phyloP scores from a whole-genome alignment of 2,888 invertebrate genomes.

The Patella caerulea region DNA sequence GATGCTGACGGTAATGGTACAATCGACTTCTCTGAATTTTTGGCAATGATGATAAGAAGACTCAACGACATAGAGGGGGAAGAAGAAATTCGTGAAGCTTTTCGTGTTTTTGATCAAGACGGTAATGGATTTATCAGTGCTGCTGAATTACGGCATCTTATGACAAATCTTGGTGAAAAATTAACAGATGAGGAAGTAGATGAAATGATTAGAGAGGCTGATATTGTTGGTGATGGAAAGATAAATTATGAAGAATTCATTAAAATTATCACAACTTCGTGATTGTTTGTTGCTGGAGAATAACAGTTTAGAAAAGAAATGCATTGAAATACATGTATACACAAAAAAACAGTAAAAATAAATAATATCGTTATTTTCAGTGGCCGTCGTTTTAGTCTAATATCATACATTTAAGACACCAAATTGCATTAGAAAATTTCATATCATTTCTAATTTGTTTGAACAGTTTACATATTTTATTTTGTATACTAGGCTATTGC shows the following conservation, averaged over 20 bases:
- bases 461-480: no score
- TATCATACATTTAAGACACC: no score
- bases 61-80: slow-evolving; percentile 99
- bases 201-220: slow-evolving; percentile 99
- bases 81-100: slow-evolving; percentile 98
- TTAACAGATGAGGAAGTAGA: slow-evolving; percentile 99
- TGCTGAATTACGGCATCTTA: slow-evolving; percentile 97
- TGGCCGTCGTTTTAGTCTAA: no score
- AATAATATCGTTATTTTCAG: no score
- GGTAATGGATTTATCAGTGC: slow-evolving; percentile 99
- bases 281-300: no score
- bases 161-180: slow-evolving; percentile 99
- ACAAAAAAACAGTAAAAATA: no score
- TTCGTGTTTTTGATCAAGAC: slow-evolving; percentile 98
- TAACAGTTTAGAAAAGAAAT: no score
- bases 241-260: slow-evolving; percentile 89
- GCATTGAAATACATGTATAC: no score
- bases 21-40: slow-evolving; percentile 99
- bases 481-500: no score
- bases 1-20: slow-evolving; percentile 96
- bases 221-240: slow-evolving; percentile 98
- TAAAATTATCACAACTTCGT: slow-evolving; percentile 15
- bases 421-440: no score
- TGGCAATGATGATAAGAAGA: slow-evolving; percentile 99
- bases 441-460: no score